phyloP scores from a whole-genome alignment of 2,888 invertebrate species.

The Plagiodera versicolora region DNA sequence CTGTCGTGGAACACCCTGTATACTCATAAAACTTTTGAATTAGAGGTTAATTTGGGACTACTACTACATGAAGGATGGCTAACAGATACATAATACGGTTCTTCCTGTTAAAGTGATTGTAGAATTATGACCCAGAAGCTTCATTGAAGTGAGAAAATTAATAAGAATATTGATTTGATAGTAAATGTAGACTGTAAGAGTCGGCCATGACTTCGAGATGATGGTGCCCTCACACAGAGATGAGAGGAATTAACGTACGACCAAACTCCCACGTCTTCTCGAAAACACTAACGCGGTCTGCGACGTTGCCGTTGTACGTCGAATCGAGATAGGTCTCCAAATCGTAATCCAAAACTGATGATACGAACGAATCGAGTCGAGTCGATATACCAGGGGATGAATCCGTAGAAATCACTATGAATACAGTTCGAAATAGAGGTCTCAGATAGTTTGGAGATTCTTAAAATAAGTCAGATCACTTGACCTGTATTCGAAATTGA shows the following conservation, averaged over 20 bases:
- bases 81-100: no score
- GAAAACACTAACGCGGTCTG: slow-evolving; percentile 13
- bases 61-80: no score
- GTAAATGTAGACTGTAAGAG: no score
- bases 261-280: slow-evolving; percentile 42
- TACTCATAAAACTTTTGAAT: no score
- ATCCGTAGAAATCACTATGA: background rate
- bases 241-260: slow-evolving; percentile 42
- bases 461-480: no score
- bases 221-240: slow-evolving; percentile 47
- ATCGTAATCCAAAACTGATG: background rate
- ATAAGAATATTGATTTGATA: background rate
- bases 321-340: background rate
- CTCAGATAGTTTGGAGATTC: no score
- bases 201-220: slow-evolving; percentile 49
- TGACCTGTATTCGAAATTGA: no score
- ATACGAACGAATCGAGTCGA: background rate
- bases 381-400: background rate
- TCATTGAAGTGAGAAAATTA: background rate
- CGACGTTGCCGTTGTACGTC: background rate
- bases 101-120: no score
- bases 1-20: no score
- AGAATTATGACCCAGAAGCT: no score
- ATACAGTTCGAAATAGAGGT: no score
- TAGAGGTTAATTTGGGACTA: no score